Conservation (phyloP, 2,113 vertebrate species). For the Strix uralensis region DNA sequence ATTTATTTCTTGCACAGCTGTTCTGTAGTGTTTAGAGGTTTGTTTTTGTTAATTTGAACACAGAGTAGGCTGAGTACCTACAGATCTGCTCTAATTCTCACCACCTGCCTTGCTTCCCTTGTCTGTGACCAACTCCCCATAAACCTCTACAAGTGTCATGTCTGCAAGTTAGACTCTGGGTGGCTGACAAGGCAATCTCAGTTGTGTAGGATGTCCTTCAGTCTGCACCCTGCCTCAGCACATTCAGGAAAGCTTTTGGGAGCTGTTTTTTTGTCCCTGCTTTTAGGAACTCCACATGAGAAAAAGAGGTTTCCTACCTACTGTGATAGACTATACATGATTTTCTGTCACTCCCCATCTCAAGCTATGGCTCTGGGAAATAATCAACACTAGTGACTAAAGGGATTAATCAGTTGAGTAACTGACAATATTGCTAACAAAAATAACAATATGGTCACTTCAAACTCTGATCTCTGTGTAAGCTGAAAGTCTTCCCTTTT, state of each 20-base stretch:
- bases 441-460: neutral
- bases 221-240: neutral
- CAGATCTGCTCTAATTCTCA: neutral
- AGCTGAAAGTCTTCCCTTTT: neutral
- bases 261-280: neutral
- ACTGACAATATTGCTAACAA: neutral
- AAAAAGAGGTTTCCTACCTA: neutral
- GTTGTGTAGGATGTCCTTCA: neutral
- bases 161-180: neutral
- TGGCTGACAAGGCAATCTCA: neutral
- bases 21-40: neutral
- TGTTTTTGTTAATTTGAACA: neutral
- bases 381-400: neutral
- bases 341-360: neutral
- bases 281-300: neutral
- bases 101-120: neutral
- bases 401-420: neutral
- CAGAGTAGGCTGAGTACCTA: neutral
- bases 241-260: neutral
- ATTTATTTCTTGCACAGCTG: neutral
- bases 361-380: neutral
- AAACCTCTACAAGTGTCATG: neutral
- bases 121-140: neutral
- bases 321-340: neutral
- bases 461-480: neutral